Percentiles rank a stretch among this genome's conserved stretches.
phyloP scores from a whole-genome alignment of 2,113 vertebrate genomes.

The Clarias macrocephalus region DNA sequence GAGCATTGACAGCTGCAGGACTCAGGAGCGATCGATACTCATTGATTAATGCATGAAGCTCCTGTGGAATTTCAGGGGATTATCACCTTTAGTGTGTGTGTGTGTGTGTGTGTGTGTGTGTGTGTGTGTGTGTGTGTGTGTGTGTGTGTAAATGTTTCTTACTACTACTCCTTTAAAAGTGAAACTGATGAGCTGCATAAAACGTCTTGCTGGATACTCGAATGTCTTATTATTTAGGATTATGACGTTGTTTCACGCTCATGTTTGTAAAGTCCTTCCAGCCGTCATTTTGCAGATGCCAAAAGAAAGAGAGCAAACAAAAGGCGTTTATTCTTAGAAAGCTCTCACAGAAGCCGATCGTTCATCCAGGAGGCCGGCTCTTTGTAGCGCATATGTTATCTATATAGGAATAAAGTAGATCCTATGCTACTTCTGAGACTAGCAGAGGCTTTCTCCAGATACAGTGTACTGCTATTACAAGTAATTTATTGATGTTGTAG shows the following conservation, averaged over 20 bases:
- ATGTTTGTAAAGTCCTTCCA: slow-evolving; percentile 28
- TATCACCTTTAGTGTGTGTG: slow-evolving; percentile 48
- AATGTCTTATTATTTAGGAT: slow-evolving; percentile 33
- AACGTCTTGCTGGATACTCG: slow-evolving; percentile 45
- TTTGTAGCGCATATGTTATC: background rate
- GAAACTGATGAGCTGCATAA: slow-evolving; percentile 51
- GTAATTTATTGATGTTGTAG: background rate
- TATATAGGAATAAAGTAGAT: background rate
- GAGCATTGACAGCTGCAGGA: slow-evolving; percentile 65
- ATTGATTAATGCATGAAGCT: slow-evolving; percentile 57
- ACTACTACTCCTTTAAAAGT: slow-evolving; percentile 30
- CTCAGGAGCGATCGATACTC: slow-evolving; percentile 59
- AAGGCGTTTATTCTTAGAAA: background rate
- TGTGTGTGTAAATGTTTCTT: slow-evolving; percentile 9
- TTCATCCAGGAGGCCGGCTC: background rate
- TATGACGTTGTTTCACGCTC: slow-evolving; percentile 32
- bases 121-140: slow-evolving; percentile 21
- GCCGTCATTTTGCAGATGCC: background rate
- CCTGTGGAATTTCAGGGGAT: slow-evolving; percentile 53
- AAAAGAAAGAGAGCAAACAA: slow-evolving; percentile 15
- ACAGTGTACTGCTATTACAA: background rate
- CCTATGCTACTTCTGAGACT: background rate
- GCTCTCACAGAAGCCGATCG: background rate
- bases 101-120: slow-evolving; percentile 42
- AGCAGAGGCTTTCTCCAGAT: background rate